Evolutionary conservation across 2,797 vertebrate genomes (phyloP).

Genomic region (Uromys caudimaculatus): DNA sequence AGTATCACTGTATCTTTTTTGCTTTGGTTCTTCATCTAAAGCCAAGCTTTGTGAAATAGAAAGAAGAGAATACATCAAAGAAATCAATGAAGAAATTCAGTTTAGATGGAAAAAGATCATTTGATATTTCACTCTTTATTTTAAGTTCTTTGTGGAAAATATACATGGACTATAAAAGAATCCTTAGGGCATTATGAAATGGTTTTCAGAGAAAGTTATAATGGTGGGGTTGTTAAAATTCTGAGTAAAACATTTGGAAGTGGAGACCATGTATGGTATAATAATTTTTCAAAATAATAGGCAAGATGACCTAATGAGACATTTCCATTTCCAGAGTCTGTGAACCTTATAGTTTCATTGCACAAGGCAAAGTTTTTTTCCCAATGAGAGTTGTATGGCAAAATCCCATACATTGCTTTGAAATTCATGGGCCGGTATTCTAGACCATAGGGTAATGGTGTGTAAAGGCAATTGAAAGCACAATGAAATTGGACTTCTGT

Average conservation of each 20-base stretch:
- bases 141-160: constrained; percentile 69
- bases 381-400: constrained; percentile 24
- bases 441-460: constrained; percentile 71
- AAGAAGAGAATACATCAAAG: constrained; percentile 31
- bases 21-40: constrained; percentile 22
- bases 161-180: constrained; percentile 4
- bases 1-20: not conserved
- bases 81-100: constrained; percentile 47
- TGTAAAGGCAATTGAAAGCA: constrained; percentile 68
- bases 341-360: constrained; percentile 70
- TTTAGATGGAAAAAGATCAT: constrained; percentile 52
- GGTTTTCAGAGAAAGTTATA: constrained; percentile 56
- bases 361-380: constrained; percentile 45
- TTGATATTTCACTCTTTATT: constrained; percentile 41
- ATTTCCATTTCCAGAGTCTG: constrained; percentile 68
- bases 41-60: constrained; percentile 23
- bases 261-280: constrained; percentile 60
- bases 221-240: constrained; percentile 62
- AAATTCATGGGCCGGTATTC: constrained; percentile 63
- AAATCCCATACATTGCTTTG: constrained; percentile 60
- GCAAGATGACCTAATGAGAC: constrained; percentile 67
- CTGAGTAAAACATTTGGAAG: constrained; percentile 56
- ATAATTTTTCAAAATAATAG: constrained; percentile 73
- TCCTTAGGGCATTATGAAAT: constrained; percentile 38
- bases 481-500: constrained; percentile 72